phyloP scores from a whole-genome alignment of 2,113 vertebrate genomes.

The Hepsetus odoe region DNA sequence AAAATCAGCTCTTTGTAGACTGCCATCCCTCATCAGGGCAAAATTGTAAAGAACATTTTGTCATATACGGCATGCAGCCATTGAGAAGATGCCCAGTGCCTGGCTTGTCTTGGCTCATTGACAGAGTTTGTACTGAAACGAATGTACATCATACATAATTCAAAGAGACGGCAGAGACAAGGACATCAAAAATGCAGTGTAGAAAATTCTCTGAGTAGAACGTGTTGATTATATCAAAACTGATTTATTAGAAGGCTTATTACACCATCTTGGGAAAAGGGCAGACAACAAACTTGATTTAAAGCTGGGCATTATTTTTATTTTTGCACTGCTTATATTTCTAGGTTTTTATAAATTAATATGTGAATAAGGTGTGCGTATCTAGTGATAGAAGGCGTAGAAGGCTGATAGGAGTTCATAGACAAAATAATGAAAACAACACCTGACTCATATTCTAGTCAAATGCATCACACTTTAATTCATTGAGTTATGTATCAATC shows the following conservation, averaged over 20 bases:
- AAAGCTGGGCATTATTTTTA: background rate
- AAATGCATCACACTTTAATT: too few relatives aligned
- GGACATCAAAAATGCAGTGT: slow-evolving; percentile 65
- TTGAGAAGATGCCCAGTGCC: slow-evolving; percentile 74
- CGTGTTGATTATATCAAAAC: slow-evolving; percentile 3
- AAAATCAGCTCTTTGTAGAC: slow-evolving; percentile 69
- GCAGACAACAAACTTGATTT: background rate
- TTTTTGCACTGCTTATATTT: slow-evolving; percentile 1
- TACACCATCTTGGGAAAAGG: slow-evolving; percentile 4
- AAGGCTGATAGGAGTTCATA: background rate
- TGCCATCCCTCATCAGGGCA: slow-evolving; percentile 74
- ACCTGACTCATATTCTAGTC: too few relatives aligned
- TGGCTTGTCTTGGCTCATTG: slow-evolving; percentile 71
- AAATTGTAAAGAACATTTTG: slow-evolving; percentile 64
- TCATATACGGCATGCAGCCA: slow-evolving; percentile 68
- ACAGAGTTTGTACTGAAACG: slow-evolving; percentile 72
- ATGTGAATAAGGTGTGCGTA: background rate
- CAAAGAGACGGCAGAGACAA: slow-evolving; percentile 63
- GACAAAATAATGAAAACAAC: background rate
- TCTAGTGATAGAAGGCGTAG: background rate
- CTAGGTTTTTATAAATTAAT: background rate
- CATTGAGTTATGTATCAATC: too few relatives aligned
- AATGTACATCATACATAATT: slow-evolving; percentile 69
- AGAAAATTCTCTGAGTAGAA: slow-evolving; percentile 14
- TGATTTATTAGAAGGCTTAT: slow-evolving; percentile 31